phyloP scores from a whole-genome alignment of 2,888 invertebrate species.

The Papilio gigon region DNA sequence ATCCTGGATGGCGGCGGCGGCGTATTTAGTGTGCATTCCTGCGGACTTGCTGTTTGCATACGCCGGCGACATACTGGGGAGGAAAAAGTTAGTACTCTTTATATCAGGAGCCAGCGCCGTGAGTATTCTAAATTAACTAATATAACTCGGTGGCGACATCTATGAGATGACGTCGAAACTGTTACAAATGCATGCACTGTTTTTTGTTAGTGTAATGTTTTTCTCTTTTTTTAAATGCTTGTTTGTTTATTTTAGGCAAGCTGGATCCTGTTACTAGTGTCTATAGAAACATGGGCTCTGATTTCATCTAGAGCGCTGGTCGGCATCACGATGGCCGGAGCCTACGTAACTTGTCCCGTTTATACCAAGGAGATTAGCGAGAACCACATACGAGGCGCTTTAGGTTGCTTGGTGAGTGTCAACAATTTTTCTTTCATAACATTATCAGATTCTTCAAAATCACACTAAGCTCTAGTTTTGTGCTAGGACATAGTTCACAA shows the following conservation, averaged over 20 bases:
- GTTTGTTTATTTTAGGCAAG: conserved; percentile 48
- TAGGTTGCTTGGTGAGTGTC: conserved; percentile 79
- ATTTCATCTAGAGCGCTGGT: conserved; percentile 49
- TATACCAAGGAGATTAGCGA: conserved; percentile 81
- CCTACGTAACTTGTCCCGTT: conserved; percentile 56
- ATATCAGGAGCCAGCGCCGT: conserved; percentile 60
- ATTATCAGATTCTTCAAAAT: no score
- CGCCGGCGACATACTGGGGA: conserved; percentile 62
- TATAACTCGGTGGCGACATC: background rate
- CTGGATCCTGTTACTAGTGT: conserved; percentile 62
- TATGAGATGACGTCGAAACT: no score
- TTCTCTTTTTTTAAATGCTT: background rate
- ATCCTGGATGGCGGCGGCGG: conserved; percentile 68
- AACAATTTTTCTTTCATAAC: no score
- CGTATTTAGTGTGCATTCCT: conserved; percentile 61
- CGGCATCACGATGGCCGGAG: conserved; percentile 46
- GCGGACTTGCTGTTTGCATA: conserved; percentile 57
- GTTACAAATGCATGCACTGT: no score
- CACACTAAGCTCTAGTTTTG: no score
- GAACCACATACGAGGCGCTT: conserved; percentile 74
- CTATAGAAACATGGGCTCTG: conserved; percentile 62
- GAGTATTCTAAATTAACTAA: conserved; percentile 47
- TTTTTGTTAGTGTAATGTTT: no score
- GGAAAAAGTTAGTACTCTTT: conserved; percentile 61
- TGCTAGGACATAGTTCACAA: no score